phyloP scores from a whole-genome alignment of 2,888 invertebrate species.

The Dynastes tityus region DNA sequence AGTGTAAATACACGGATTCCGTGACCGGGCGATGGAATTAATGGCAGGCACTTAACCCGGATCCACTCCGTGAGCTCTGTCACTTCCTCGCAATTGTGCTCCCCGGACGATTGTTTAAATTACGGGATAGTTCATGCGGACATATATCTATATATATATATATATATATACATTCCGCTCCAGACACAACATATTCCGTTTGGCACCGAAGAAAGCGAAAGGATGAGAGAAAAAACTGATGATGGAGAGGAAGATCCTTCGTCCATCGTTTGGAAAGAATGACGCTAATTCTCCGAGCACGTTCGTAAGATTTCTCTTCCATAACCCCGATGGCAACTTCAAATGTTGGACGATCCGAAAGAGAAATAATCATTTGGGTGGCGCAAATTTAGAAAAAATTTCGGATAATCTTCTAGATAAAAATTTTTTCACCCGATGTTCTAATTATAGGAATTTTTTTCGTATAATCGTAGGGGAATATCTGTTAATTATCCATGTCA shows the following conservation, averaged over 20 bases:
- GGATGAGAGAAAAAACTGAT: neutral
- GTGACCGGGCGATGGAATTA: constrained; percentile 47
- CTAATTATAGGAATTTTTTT: too few relatives aligned
- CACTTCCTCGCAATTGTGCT: constrained; percentile 37
- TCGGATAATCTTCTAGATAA: too few relatives aligned
- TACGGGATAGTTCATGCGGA: neutral
- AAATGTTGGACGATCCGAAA: too few relatives aligned
- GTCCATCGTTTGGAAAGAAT: constrained; percentile 10
- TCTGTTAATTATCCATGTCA: too few relatives aligned
- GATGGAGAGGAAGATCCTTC: too few relatives aligned
- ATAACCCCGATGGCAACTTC: neutral
- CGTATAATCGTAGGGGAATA: too few relatives aligned
- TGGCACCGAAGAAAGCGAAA: neutral
- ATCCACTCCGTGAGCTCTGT: constrained; percentile 36
- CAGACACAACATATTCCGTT: neutral
- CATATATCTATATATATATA: neutral
- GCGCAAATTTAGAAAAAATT: too few relatives aligned
- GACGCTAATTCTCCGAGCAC: constrained; percentile 2
- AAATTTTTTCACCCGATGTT: too few relatives aligned
- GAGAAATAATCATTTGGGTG: too few relatives aligned
- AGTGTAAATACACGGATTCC: constrained; percentile 48
- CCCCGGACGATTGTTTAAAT: constrained; percentile 39
- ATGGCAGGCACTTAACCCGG: constrained; percentile 46
- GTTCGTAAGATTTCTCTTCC: constrained; percentile 10
- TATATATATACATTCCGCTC: too few relatives aligned